phyloP scores from a whole-genome alignment of 1,140 invertebrate genomes.

The Papilio helenus region DNA sequence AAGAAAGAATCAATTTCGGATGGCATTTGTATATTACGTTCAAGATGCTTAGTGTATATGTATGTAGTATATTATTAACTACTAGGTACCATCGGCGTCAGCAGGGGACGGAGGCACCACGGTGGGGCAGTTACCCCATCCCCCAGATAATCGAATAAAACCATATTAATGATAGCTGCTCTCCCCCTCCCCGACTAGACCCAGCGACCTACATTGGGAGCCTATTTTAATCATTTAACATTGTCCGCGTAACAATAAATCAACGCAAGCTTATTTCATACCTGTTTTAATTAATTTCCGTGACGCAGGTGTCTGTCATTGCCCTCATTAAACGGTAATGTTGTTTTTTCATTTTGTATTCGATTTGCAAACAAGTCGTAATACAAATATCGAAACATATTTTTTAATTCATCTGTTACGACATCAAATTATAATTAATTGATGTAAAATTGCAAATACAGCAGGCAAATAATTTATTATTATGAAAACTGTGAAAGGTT shows the following conservation, averaged over 20 bases:
- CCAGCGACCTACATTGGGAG: background rate
- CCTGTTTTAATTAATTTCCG: slow-evolving; percentile 3
- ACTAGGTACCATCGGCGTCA: too few species aligned
- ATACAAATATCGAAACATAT: background rate
- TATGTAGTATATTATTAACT: too few species aligned
- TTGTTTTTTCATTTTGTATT: background rate
- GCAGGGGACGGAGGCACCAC: too few species aligned
- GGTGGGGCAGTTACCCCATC: too few species aligned
- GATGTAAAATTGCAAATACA: too few species aligned
- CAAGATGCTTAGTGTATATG: too few species aligned
- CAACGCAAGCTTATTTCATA: slow-evolving; percentile 15
- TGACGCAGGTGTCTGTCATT: background rate
- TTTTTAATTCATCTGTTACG: background rate
- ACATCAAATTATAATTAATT: background rate
- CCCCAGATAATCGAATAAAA: too few species aligned
- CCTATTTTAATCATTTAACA: background rate
- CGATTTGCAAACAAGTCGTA: background rate
- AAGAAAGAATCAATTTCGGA: too few species aligned
- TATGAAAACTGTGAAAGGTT: too few species aligned
- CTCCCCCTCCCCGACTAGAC: background rate
- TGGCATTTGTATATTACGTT: too few species aligned
- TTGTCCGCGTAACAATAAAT: slow-evolving; percentile 5
- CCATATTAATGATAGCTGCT: too few species aligned
- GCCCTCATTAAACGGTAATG: background rate
- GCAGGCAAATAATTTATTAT: too few species aligned